Evolutionary conservation across 2,113 vertebrate genomes (phyloP).

Genomic region (Dryoscopus gambensis): DNA sequence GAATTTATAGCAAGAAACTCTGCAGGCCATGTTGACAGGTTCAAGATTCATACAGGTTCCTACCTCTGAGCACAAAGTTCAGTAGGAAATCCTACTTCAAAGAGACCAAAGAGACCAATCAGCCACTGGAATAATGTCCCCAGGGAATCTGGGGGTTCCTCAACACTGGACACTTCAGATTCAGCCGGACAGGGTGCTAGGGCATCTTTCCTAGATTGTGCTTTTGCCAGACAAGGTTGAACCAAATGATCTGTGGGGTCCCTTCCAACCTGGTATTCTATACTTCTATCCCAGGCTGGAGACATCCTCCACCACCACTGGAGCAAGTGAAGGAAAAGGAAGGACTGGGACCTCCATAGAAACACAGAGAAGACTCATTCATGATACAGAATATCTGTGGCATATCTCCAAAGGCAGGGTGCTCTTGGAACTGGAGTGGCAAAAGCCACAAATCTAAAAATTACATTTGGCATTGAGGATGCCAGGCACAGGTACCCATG

Average conservation of each 20-base stretch:
- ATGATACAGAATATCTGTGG: background rate
- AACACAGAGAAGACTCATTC: background rate
- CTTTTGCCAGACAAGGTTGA: background rate
- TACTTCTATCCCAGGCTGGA: background rate
- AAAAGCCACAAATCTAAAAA: background rate
- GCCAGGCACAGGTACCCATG: background rate
- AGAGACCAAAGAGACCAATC: background rate
- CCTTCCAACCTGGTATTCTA: background rate
- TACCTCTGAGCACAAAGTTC: background rate
- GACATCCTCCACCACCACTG: background rate
- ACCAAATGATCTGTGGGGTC: background rate
- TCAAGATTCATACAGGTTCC: background rate
- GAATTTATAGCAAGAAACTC: background rate
- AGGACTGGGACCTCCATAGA: background rate
- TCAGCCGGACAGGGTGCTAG: background rate
- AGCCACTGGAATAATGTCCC: background rate
- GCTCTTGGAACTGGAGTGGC: background rate
- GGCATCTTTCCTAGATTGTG: rapidly evolving
- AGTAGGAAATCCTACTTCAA: background rate
- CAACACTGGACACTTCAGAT: background rate
- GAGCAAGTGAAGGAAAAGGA: background rate
- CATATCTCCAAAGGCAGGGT: background rate
- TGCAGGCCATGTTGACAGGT: background rate
- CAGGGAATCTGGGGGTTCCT: background rate
- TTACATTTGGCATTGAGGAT: background rate